phyloP scores from a whole-genome alignment of 64 coral and sea anemone species.

The Montipora efflorescens region DNA sequence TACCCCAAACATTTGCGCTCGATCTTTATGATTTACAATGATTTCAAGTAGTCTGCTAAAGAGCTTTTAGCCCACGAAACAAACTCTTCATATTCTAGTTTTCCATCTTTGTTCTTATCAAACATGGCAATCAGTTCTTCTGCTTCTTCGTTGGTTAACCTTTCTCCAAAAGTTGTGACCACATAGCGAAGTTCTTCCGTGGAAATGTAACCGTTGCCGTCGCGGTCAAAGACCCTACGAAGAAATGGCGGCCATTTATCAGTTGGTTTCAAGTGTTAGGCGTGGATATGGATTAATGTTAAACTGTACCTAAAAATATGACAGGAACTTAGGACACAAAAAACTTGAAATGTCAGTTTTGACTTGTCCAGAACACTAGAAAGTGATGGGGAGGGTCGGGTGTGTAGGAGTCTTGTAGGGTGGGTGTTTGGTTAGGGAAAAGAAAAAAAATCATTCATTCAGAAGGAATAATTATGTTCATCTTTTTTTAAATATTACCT shows the following conservation, averaged over 20 bases:
- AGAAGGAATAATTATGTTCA: too few species aligned
- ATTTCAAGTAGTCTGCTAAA: slow-evolving; percentile 70
- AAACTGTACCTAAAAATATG: too few species aligned
- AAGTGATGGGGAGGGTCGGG: too few species aligned
- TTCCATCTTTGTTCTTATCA: slow-evolving; percentile 73
- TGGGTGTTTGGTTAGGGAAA: too few species aligned
- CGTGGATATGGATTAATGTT: not conserved
- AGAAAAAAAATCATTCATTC: too few species aligned
- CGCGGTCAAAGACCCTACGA: slow-evolving; percentile 85
- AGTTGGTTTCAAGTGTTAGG: not conserved
- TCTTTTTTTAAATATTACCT: too few species aligned
- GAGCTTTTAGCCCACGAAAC: slow-evolving; percentile 80
- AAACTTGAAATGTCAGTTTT: too few species aligned
- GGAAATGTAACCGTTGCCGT: slow-evolving; percentile 86
- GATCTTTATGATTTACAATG: slow-evolving; percentile 32
- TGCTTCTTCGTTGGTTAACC: slow-evolving; percentile 65
- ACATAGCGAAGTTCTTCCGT: slow-evolving; percentile 80
- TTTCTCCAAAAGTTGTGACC: slow-evolving; percentile 78
- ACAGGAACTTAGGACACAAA: not conserved
- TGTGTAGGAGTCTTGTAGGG: too few species aligned
- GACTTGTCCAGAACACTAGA: too few species aligned
- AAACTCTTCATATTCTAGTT: slow-evolving; percentile 86
- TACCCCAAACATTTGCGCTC: not conserved
- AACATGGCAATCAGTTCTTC: slow-evolving; percentile 88
- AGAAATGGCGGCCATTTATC: not conserved